These are phyloP conservation scores for Drosophila sturtevanti DNA, from an alignment of 1,140 invertebrate species.

Conservation along the genomic window DNA sequence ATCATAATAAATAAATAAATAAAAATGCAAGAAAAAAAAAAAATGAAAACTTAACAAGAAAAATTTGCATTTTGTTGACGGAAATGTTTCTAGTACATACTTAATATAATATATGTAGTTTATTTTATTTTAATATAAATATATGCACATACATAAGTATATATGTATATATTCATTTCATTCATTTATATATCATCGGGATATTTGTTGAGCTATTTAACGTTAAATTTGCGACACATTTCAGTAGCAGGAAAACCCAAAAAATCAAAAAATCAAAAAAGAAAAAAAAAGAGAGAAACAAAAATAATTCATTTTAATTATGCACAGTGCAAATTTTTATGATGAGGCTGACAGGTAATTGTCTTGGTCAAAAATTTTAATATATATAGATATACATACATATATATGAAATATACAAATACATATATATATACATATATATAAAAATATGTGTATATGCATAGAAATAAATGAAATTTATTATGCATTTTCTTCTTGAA, in stretches of 20 bases:
- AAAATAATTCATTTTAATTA: constrained; percentile 22
- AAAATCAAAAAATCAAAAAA: constrained; percentile 4
- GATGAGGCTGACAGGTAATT: constrained; percentile 35
- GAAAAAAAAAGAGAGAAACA: neutral
- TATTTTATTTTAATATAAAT: neutral
- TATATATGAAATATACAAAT: neutral
- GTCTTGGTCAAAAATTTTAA: constrained; percentile 12
- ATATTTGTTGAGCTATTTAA: constrained; percentile 37
- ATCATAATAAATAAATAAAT: too few species aligned
- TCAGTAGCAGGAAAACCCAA: neutral
- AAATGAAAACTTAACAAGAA: too few species aligned
- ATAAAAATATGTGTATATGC: too few species aligned
- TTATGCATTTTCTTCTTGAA: neutral
- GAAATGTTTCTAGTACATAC: too few species aligned
- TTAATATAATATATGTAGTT: neutral
- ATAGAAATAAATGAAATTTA: neutral
- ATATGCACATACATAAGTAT: neutral
- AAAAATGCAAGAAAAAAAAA: too few species aligned
- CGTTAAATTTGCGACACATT: constrained; percentile 46
- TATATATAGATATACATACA: neutral
- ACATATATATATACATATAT: neutral
- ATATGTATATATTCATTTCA: constrained; percentile 8
- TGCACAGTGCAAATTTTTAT: constrained; percentile 14
- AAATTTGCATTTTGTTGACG: neutral
- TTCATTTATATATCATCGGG: constrained; percentile 13